Base-by-base conservation (phyloP, 2,113 vertebrate genomes). In the Procapra przewalskii region DNA sequence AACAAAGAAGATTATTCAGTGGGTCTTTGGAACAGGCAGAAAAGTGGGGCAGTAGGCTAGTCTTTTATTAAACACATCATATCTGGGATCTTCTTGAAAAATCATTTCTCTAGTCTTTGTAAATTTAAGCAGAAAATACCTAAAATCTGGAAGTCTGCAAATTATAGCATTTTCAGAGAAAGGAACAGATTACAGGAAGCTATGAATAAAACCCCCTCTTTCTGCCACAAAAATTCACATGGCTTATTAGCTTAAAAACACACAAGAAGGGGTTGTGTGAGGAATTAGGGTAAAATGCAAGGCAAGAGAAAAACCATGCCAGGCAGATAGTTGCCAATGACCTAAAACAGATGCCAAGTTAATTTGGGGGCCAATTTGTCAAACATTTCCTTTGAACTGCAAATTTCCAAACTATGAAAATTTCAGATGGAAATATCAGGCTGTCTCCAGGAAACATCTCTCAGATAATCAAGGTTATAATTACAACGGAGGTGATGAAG, bases 1-100 rank as follows among this genome's bases (percentile, higher is more conserved):
- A 97, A 95, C 50, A 96, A 97, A 96, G 88, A 92, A 96, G 96
- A 95, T 95, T 91, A 97, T 71, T 79, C 60, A 91, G 88, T 71
- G 27, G 19, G 6, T 88, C 16, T 96, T 88, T 91, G 67, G 31
- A 88, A 79, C 2, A 88, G 33, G 45, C 52, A 57, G 29, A 75
- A 55, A 96, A 94, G 60, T 97, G 52, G 92, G 91, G 48, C 93
- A 95, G 59, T 79, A 84, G 64, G 54, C n/a, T 94, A 93, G n/a
- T 91, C n/a, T 36, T 96, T 91, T 33, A 94, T 94, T 96, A 96
- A 98, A 43, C 14, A 36, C 54, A 88, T 92, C 27, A 64, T 57
- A 36, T n/a, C n/a, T 11, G 71, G 2, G 40, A 80, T 33, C n/a
- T 93, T 43, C 16, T n/a, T 88, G 25, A 94, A 84, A 95, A 83